Evolutionary conservation across 1,140 invertebrate genomes (phyloP).

Genomic region (Caenorhabditis brenneri): DNA sequence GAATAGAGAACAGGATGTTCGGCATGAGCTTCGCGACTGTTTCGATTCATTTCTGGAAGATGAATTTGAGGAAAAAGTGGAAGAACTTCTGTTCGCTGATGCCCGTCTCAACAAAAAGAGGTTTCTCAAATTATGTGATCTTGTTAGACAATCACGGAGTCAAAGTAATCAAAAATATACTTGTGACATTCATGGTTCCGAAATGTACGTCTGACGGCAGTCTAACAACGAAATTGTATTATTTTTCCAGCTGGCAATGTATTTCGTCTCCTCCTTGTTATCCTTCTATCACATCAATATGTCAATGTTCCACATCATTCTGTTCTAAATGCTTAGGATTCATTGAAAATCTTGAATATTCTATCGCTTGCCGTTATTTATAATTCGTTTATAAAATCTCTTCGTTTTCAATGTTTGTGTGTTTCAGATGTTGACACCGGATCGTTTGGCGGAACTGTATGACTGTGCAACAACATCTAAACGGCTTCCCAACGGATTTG

Average conservation of each 20-base stretch:
- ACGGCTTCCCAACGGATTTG: conserved; percentile 7
- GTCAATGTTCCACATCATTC: neutral
- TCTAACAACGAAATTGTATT: neutral
- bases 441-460: neutral
- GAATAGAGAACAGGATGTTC: neutral
- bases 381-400: neutral
- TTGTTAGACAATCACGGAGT: neutral
- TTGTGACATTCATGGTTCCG: neutral
- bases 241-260: conserved; percentile 14
- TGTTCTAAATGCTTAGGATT: neutral
- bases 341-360: neutral
- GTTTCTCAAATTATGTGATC: neutral
- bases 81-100: neutral
- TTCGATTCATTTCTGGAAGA: neutral
- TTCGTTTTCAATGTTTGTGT: neutral
- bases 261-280: conserved; percentile 4
- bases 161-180: neutral
- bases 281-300: neutral
- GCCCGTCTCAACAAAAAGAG: neutral
- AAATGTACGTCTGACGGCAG: neutral
- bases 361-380: neutral
- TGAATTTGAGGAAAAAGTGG: conserved; percentile 25
- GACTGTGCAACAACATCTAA: neutral
- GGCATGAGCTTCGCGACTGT: neutral
- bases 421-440: neutral